phyloP scores from a whole-genome alignment of 2,113 vertebrate species.

The Sinocyclocheilus grahami region DNA sequence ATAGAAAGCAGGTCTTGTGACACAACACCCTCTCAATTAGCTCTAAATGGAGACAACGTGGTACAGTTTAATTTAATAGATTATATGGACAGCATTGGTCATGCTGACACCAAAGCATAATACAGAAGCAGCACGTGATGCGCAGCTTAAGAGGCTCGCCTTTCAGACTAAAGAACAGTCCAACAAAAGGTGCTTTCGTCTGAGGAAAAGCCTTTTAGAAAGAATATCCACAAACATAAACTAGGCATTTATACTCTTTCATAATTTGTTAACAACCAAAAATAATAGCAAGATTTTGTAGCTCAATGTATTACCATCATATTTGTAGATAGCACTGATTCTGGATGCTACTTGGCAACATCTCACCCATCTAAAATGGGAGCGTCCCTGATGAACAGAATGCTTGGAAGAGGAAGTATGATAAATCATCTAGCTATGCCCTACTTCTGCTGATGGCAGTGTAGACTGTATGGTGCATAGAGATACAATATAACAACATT shows the following conservation, averaged over 20 bases:
- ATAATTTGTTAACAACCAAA: background rate
- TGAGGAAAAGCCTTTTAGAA: background rate
- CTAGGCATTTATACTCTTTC: background rate
- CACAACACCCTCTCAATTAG: background rate
- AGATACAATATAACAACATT: background rate
- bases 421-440: conserved; percentile 45
- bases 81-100: background rate
- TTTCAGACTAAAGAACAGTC: background rate
- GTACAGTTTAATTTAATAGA: background rate
- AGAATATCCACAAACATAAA: background rate
- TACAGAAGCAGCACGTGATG: background rate
- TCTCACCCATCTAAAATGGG: conserved; percentile 5
- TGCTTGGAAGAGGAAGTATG: conserved; percentile 5
- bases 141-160: background rate
- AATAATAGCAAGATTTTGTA: background rate
- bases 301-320: background rate
- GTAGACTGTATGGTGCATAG: background rate
- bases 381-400: conserved; percentile 24
- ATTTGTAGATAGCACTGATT: background rate
- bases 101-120: background rate
- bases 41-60: background rate
- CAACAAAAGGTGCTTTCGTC: background rate
- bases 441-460: conserved; percentile 44
- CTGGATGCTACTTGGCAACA: background rate
- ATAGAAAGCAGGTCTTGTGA: background rate